A percentile compares a stretch with the other conserved stretches of the same genome.
Conservation (phyloP, 2,888 invertebrate genomes). For the Strigamia maritima region DNA sequence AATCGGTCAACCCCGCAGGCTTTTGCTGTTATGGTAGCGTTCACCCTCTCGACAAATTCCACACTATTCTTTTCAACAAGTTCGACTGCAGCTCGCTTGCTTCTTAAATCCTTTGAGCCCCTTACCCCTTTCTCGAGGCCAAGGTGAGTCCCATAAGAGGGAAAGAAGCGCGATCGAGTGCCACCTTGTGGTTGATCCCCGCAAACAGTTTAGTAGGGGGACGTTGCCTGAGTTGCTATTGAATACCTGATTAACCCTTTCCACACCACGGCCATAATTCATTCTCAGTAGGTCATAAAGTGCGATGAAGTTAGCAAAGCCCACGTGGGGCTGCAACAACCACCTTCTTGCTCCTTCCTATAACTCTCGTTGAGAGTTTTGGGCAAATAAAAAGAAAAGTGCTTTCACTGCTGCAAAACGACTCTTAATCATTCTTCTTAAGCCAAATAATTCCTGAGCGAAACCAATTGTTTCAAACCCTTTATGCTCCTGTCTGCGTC, state of each 20-base stretch:
- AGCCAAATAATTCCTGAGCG: background rate
- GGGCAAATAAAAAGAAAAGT: background rate
- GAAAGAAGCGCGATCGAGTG: constrained; percentile 12
- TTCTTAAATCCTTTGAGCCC: constrained; percentile 28
- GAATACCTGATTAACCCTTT: constrained; percentile 40
- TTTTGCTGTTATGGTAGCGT: constrained; percentile 9
- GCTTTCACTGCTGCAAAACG: background rate
- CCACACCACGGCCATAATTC: constrained; percentile 37
- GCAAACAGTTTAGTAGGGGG: constrained; percentile 18
- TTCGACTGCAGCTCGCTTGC: background rate
- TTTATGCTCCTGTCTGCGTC: background rate
- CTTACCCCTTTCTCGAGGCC: background rate
- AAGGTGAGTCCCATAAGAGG: constrained; percentile 24
- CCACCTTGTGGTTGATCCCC: constrained; percentile 29
- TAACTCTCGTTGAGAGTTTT: background rate
- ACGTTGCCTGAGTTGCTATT: constrained; percentile 34
- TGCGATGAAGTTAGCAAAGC: constrained; percentile 27
- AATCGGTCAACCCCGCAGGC: constrained; percentile 16
- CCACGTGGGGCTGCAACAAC: background rate
- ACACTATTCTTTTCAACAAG: background rate
- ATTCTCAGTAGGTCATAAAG: constrained; percentile 34
- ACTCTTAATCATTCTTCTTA: background rate
- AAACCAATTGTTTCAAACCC: constrained; percentile 15
- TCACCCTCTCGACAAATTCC: constrained; percentile 11
- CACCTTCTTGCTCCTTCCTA: background rate